These are phyloP conservation scores for Barbus barbus DNA, from an alignment of 2,113 vertebrate genomes.

Conservation along the genomic window DNA sequence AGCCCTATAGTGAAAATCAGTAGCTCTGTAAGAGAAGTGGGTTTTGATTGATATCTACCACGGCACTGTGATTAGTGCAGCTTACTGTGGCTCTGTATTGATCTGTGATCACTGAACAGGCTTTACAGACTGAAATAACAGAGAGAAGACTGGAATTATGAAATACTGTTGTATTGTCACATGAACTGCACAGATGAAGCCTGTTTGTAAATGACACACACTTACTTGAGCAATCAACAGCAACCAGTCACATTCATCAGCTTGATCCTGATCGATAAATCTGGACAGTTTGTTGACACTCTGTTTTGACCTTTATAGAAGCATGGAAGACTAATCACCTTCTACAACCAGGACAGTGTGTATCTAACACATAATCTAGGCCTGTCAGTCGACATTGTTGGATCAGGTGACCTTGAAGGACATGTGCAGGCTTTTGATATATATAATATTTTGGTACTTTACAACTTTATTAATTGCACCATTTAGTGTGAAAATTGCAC, in stretches of 20 bases:
- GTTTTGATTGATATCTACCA: conserved; percentile 4
- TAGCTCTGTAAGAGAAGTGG: neutral
- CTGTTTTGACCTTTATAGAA: neutral
- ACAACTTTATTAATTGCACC: neutral
- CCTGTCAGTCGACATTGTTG: neutral
- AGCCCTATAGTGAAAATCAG: neutral
- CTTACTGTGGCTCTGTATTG: neutral
- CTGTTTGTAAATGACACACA: conserved; percentile 13
- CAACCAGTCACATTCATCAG: neutral
- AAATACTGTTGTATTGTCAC: neutral
- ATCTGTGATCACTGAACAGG: neutral
- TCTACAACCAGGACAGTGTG: neutral
- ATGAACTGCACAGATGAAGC: conserved; percentile 2
- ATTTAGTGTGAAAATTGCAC: neutral
- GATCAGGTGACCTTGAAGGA: neutral
- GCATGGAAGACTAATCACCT: neutral
- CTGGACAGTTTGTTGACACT: neutral
- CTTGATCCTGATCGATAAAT: neutral
- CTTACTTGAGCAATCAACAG: conserved; percentile 17
- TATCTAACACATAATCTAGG: neutral
- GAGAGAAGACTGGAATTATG: neutral
- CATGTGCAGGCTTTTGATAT: neutral
- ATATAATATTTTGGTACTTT: too few relatives aligned
- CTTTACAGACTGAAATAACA: neutral
- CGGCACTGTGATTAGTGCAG: neutral